Percentiles rank a stretch among this genome's conserved stretches.
phyloP scores from a whole-genome alignment of 2,113 vertebrate genomes.

The Hippocampus zosterae region DNA sequence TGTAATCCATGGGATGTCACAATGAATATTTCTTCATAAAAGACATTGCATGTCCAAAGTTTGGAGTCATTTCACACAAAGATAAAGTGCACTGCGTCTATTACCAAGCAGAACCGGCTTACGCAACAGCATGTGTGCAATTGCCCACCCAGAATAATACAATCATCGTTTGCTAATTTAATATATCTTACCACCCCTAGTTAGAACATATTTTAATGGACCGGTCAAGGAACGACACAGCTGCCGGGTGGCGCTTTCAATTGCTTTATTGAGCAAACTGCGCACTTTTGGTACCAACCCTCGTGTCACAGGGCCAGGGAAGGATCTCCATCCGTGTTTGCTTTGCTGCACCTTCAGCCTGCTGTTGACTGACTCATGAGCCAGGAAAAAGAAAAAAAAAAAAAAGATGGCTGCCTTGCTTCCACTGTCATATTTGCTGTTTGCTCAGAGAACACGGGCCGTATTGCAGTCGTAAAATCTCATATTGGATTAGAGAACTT shows the following conservation, averaged over 20 bases:
- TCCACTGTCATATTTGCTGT: conserved; percentile 20
- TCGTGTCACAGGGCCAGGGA: not conserved
- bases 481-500: conserved; percentile 29
- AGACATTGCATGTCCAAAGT: too few species aligned
- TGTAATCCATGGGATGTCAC: too few species aligned
- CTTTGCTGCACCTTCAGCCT: not conserved
- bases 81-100: too few species aligned
- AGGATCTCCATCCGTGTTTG: conserved; percentile 44
- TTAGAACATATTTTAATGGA: too few species aligned
- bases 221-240: too few species aligned
- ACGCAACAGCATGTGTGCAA: too few species aligned
- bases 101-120: too few species aligned
- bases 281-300: not conserved
- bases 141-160: too few species aligned
- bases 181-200: not conserved
- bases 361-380: conserved; percentile 19
- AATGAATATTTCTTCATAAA: too few species aligned
- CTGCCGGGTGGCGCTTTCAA: too few species aligned
- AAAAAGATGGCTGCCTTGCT: conserved; percentile 22
- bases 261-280: too few species aligned
- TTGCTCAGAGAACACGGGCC: conserved; percentile 26
- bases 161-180: not conserved
- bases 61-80: too few species aligned
- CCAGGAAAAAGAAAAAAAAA: conserved; percentile 10
- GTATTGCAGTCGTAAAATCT: conserved; percentile 30